These are phyloP conservation scores for Gymnocephalus cernua DNA, from an alignment of 2,113 vertebrate genomes.

Conservation along the genomic window DNA sequence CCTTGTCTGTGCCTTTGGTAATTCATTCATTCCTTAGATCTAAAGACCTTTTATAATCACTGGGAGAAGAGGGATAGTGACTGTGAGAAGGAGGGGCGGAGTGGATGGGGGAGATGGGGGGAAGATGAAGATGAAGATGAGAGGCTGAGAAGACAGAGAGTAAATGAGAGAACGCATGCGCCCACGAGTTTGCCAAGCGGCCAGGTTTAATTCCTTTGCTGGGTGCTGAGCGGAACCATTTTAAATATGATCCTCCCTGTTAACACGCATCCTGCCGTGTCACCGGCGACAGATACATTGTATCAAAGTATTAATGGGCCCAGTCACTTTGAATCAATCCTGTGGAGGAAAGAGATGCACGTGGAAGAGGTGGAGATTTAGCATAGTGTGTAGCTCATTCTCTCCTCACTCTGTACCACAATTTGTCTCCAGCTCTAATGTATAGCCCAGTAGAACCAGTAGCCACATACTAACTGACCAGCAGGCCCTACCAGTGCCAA, in stretches of 20 bases:
- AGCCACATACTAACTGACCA: not conserved
- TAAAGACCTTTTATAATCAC: conserved; percentile 86
- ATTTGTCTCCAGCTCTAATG: conserved; percentile 23
- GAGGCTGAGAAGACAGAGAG: conserved; percentile 70
- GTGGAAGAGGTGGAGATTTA: conserved; percentile 37
- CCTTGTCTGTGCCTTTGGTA: conserved; percentile 85
- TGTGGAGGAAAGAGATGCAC: conserved; percentile 33
- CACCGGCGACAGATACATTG: conserved; percentile 83
- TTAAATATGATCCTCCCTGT: conserved; percentile 83
- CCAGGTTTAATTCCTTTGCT: conserved; percentile 82
- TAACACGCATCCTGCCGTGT: conserved; percentile 79
- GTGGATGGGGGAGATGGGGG: conserved; percentile 57
- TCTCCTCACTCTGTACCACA: conserved; percentile 3
- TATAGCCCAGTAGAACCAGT: conserved; percentile 5
- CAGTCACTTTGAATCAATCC: conserved; percentile 85
- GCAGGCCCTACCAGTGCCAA: not conserved
- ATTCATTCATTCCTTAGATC: conserved; percentile 85
- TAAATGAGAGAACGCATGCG: conserved; percentile 83
- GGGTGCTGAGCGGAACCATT: conserved; percentile 83
- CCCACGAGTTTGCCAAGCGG: conserved; percentile 67
- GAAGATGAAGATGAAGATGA: conserved; percentile 74
- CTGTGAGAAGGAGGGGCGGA: conserved; percentile 63
- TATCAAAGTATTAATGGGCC: conserved; percentile 84
- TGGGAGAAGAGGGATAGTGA: conserved; percentile 77
- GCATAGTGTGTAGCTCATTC: conserved; percentile 30